Evolutionary conservation across 2,113 vertebrate species (phyloP).

Genomic region (Podiceps cristatus): DNA sequence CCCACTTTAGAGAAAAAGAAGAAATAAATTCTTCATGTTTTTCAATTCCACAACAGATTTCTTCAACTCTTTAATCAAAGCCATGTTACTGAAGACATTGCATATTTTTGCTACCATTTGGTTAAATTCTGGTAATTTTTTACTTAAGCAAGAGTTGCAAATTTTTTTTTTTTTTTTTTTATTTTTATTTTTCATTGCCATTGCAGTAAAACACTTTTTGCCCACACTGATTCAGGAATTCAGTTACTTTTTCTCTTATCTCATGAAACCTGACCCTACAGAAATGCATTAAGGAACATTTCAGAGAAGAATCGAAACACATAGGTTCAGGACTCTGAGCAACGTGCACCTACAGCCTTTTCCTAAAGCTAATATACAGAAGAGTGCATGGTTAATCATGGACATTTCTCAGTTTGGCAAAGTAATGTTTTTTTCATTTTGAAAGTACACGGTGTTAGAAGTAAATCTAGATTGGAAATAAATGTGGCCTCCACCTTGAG

Average conservation of each 20-base stretch:
- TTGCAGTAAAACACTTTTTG: neutral
- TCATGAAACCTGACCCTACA: neutral
- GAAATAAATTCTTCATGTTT: accelerated
- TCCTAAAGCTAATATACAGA: neutral
- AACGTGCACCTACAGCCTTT: neutral
- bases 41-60: neutral
- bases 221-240: neutral
- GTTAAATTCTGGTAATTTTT: neutral
- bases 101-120: neutral
- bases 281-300: neutral
- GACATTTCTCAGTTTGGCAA: neutral
- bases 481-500: neutral
- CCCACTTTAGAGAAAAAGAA: neutral
- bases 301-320: neutral
- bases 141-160: neutral
- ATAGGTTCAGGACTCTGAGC: neutral
- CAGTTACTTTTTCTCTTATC: neutral
- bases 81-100: neutral
- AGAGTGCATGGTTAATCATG: neutral
- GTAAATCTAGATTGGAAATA: neutral
- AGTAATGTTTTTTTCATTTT: neutral
- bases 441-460: neutral
- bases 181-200: neutral
- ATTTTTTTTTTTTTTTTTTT: accelerated
- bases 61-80: neutral